Evolutionary conservation across 23 tunicate species (phyloP).

Genomic region (Trididemnum nubilum): DNA sequence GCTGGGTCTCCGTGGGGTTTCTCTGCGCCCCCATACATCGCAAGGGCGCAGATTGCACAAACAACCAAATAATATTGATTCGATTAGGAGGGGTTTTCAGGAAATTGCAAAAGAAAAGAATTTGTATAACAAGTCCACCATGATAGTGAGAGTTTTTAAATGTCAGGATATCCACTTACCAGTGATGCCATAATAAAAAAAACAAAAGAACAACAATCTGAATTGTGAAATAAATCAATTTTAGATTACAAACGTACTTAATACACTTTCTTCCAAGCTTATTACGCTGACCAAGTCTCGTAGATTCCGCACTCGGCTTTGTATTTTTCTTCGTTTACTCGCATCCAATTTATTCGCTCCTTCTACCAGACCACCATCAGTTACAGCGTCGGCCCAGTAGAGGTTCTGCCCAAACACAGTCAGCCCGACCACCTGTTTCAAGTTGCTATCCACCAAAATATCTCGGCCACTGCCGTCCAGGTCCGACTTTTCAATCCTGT

Average conservation of each 20-base stretch:
- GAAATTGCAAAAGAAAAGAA: too few species aligned
- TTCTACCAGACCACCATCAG: conserved; percentile 55
- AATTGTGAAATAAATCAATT: too few species aligned
- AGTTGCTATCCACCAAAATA: background rate
- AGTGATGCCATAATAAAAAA: too few species aligned
- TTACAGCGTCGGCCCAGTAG: conserved; percentile 72
- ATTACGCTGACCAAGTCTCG: conserved; percentile 55
- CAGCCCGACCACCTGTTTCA: conserved; percentile 46
- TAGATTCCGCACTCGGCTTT: conserved; percentile 49
- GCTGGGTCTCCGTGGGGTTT: too few species aligned
- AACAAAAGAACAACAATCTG: too few species aligned
- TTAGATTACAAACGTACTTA: conserved; percentile 35
- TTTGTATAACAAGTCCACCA: too few species aligned
- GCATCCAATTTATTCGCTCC: conserved; percentile 55
- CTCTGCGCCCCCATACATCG: too few species aligned
- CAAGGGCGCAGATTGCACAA: too few species aligned
- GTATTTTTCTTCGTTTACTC: conserved; percentile 44
- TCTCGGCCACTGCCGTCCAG: conserved; percentile 56
- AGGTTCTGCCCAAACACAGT: conserved; percentile 73
- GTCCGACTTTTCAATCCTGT: conserved; percentile 36
- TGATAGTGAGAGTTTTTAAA: too few species aligned
- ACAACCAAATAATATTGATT: too few species aligned
- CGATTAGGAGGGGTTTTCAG: too few species aligned
- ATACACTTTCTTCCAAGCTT: conserved; percentile 27
- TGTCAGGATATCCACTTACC: too few species aligned